Evolutionary conservation across 2,888 invertebrate genomes (phyloP).

Genomic region (Caenorhabditis sinica): DNA sequence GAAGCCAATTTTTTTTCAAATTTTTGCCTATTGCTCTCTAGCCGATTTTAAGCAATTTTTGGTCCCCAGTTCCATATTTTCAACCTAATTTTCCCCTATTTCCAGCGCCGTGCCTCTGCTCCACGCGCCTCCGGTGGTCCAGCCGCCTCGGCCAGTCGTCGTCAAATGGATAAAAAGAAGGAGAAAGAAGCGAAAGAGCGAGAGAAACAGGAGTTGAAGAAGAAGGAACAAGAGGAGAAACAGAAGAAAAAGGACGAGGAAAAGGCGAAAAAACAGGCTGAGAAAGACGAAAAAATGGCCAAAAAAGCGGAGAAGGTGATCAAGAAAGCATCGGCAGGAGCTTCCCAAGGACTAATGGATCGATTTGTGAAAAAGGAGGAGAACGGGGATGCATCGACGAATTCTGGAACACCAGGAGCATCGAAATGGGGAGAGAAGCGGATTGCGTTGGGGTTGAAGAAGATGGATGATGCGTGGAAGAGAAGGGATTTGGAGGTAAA

Average conservation of each 20-base stretch:
- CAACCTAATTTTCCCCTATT: background rate
- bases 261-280: conserved; percentile 20
- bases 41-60: no score
- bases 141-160: background rate
- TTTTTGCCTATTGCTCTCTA: no score
- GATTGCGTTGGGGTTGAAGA: conserved; percentile 39
- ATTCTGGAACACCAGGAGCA: conserved; percentile 14
- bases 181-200: conserved; percentile 39
- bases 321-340: background rate
- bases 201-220: conserved; percentile 26
- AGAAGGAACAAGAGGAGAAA: conserved; percentile 39
- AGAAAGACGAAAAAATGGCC: conserved; percentile 18
- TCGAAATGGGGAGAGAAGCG: conserved; percentile 44
- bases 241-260: conserved; percentile 39
- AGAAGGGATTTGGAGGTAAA: conserved; percentile 52
- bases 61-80: no score
- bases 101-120: conserved; percentile 11
- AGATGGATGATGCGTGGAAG: conserved; percentile 62
- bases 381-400: conserved; percentile 19
- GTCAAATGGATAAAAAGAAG: conserved; percentile 38
- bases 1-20: no score
- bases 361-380: conserved; percentile 45
- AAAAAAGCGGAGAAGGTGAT: conserved; percentile 6
- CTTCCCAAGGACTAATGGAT: conserved; percentile 13
- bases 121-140: conserved; percentile 19